Evolutionary conservation across 2,888 invertebrate species (phyloP).

Genomic region (Heliconius hortense): DNA sequence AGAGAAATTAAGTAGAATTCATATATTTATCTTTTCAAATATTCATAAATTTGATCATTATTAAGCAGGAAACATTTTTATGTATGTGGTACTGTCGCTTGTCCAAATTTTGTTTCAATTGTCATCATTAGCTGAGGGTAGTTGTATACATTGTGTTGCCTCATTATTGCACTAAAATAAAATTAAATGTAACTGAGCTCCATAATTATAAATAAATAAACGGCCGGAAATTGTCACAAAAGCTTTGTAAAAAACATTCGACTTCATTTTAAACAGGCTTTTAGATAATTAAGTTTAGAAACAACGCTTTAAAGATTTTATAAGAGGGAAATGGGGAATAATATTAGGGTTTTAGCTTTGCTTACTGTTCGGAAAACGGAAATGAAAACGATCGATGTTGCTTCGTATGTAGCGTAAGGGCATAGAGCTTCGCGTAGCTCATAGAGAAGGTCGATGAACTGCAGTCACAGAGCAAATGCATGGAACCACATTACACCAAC

Average conservation of each 20-base stretch:
- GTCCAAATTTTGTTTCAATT: constrained; percentile 40
- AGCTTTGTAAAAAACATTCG: constrained; percentile 45
- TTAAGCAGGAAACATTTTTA: background rate
- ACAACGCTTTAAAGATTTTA: constrained; percentile 31
- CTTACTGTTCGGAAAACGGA: constrained; percentile 38
- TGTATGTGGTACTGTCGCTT: constrained; percentile 4
- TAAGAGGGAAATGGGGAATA: constrained; percentile 24
- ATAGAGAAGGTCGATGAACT: constrained; percentile 61
- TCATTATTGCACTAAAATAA: constrained; percentile 61
- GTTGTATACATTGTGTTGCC: constrained; percentile 61
- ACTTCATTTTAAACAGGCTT: constrained; percentile 55
- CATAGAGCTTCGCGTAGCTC: constrained; percentile 68
- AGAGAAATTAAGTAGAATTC: constrained; percentile 21
- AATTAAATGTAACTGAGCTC: constrained; percentile 46
- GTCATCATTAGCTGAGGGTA: constrained; percentile 49
- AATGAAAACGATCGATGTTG: constrained; percentile 57
- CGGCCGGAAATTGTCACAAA: constrained; percentile 59
- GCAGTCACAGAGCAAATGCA: constrained; percentile 71
- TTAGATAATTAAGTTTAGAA: constrained; percentile 48
- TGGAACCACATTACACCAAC: constrained; percentile 49
- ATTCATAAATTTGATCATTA: constrained; percentile 1
- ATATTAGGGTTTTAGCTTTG: constrained; percentile 37
- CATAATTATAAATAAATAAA: constrained; percentile 45
- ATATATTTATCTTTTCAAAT: background rate
- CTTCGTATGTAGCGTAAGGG: constrained; percentile 63